Evolutionary conservation across 2,113 vertebrate genomes (phyloP).

Genomic region (Sturnus vulgaris): DNA sequence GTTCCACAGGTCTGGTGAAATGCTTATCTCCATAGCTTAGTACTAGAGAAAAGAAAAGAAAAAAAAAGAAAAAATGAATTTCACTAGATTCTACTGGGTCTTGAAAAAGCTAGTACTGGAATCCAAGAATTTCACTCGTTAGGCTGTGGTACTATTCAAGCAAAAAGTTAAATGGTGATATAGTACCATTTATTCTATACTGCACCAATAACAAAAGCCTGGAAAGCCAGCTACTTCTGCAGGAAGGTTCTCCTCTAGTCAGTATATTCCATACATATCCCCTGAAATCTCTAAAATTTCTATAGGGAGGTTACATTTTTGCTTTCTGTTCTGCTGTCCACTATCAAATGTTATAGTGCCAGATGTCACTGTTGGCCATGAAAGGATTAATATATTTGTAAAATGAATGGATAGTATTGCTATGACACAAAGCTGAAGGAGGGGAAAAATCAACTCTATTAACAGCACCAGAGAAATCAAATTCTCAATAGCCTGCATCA

Average conservation of each 20-base stretch:
- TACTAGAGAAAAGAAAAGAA: background rate
- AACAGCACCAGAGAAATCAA: background rate
- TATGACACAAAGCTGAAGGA: background rate
- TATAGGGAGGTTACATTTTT: conserved; percentile 9
- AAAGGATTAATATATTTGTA: background rate
- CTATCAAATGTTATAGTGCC: background rate
- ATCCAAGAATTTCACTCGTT: background rate
- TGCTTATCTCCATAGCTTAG: background rate
- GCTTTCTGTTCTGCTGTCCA: conserved; percentile 7
- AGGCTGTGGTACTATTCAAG: background rate
- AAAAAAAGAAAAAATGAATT: background rate
- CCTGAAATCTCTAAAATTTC: background rate
- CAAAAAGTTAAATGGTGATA: background rate
- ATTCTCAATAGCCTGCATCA: background rate
- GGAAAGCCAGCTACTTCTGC: background rate
- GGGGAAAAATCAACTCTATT: background rate
- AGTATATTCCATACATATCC: background rate
- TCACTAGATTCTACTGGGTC: background rate
- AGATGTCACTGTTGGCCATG: background rate
- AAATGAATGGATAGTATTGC: background rate
- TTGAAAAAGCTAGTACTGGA: background rate
- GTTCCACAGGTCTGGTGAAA: background rate
- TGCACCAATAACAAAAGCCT: background rate
- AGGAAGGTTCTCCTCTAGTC: background rate
- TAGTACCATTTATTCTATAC: background rate